A percentile compares a stretch with the other conserved stretches of the same genome.
phyloP scores from a whole-genome alignment of 2,888 invertebrate genomes.

The Folsomia manolachei region DNA sequence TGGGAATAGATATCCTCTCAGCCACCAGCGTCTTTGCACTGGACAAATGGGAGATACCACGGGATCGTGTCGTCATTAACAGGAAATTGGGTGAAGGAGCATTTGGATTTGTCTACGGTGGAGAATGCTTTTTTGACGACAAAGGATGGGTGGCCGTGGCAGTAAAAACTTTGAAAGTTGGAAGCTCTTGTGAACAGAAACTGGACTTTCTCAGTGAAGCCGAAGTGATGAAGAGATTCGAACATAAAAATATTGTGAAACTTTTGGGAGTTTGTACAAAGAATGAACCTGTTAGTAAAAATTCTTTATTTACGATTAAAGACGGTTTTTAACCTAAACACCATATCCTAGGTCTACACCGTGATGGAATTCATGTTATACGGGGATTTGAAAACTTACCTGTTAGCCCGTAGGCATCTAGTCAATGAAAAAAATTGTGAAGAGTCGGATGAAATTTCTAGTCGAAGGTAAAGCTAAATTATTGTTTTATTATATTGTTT shows the following conservation, averaged over 20 bases:
- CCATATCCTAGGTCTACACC: too few species aligned
- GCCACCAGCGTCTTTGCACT: slow-evolving; percentile 59
- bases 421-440: slow-evolving; percentile 65
- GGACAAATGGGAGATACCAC: slow-evolving; percentile 84
- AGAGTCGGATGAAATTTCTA: slow-evolving; percentile 73
- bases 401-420: slow-evolving; percentile 78
- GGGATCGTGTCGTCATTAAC: slow-evolving; percentile 77
- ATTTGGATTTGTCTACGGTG: slow-evolving; percentile 67
- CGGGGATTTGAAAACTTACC: slow-evolving; percentile 82
- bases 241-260: slow-evolving; percentile 82
- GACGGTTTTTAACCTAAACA: too few species aligned
- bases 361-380: slow-evolving; percentile 94
- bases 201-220: slow-evolving; percentile 88
- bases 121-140: slow-evolving; percentile 71
- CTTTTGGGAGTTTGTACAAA: slow-evolving; percentile 78
- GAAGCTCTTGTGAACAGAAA: slow-evolving; percentile 79
- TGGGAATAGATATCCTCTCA: slow-evolving; percentile 64
- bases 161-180: slow-evolving; percentile 82
- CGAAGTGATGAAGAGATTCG: slow-evolving; percentile 89
- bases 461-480: too few species aligned
- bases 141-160: slow-evolving; percentile 80
- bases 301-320: too few species aligned
- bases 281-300: slow-evolving; percentile 79
- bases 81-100: slow-evolving; percentile 83
- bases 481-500: too few species aligned